A percentile compares a stretch with the other conserved stretches of the same genome.
These are phyloP conservation scores for Aelia acuminata DNA, from an alignment of 2,888 invertebrate genomes.

Conservation along the genomic window DNA sequence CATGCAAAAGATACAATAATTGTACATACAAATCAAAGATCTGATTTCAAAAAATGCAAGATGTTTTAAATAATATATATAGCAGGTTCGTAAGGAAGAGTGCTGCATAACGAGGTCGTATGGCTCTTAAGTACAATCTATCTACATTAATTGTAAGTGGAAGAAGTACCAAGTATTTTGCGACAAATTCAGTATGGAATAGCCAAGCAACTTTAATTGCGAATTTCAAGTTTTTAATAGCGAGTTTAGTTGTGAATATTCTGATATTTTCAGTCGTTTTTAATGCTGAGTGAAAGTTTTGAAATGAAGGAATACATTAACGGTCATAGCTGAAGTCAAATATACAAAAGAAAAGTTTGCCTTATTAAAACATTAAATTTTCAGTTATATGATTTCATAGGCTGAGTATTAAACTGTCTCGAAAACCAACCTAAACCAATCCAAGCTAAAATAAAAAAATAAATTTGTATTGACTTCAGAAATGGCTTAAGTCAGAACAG, in stretches of 20 bases:
- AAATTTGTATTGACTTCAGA: too few relatives aligned
- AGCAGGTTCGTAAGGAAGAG: not conserved
- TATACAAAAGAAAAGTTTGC: not conserved
- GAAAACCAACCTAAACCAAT: not conserved
- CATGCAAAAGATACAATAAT: not conserved
- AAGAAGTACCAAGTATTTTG: not conserved
- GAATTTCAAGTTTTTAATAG: not conserved
- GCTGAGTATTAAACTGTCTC: not conserved
- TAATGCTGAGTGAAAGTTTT: too few relatives aligned
- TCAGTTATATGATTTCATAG: too few relatives aligned
- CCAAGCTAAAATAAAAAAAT: not conserved
- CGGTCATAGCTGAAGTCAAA: too few relatives aligned
- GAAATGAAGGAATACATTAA: too few relatives aligned
- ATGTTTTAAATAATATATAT: not conserved
- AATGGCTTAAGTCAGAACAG: too few relatives aligned
- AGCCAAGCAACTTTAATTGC: not conserved
- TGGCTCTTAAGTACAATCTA: not conserved
- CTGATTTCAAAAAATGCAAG: not conserved
- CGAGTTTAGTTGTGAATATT: not conserved
- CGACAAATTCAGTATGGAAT: not conserved
- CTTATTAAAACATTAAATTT: too few relatives aligned
- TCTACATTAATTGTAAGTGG: not conserved
- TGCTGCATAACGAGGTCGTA: not conserved
- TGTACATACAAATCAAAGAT: not conserved
- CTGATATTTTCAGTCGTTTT: not conserved